These are phyloP conservation scores for Ericerus pela DNA, from an alignment of 1,140 invertebrate genomes.

Conservation along the genomic window DNA sequence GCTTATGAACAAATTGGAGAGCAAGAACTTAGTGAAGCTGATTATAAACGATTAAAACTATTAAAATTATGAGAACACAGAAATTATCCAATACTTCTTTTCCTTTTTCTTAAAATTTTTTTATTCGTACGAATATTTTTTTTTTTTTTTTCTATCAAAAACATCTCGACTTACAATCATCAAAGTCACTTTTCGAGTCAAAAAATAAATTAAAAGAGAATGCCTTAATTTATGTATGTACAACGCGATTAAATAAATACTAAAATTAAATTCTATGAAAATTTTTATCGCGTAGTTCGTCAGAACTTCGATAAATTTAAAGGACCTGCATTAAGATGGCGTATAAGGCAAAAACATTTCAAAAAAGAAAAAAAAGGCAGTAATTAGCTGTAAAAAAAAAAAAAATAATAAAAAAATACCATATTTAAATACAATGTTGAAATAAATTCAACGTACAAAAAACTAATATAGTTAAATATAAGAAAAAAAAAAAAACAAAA, in stretches of 20 bases:
- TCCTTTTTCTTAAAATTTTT: neutral
- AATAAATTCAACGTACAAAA: conserved; percentile 1
- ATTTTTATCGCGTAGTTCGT: no score
- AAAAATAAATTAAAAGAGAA: neutral
- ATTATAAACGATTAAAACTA: neutral
- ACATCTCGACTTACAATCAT: no score
- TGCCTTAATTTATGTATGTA: conserved; percentile 2
- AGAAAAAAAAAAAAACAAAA: no score
- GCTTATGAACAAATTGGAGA: conserved; percentile 1
- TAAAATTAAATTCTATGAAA: no score
- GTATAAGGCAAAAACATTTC: no score
- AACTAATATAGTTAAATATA: no score
- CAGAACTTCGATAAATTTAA: no score
- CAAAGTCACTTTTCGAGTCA: no score
- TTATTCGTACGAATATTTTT: neutral
- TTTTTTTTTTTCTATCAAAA: neutral
- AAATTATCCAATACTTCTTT: neutral
- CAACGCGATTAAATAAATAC: no score
- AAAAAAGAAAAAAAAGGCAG: neutral
- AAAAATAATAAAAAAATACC: neutral
- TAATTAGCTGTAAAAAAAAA: conserved; percentile 3
- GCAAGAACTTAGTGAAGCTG: neutral
- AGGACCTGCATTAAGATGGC: no score
- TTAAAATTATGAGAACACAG: neutral
- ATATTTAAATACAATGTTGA: conserved; percentile 8